Percentiles rank a stretch among this genome's conserved stretches.
phyloP scores from a whole-genome alignment of 2,113 vertebrate genomes.

The Tragelaphus scriptus region DNA sequence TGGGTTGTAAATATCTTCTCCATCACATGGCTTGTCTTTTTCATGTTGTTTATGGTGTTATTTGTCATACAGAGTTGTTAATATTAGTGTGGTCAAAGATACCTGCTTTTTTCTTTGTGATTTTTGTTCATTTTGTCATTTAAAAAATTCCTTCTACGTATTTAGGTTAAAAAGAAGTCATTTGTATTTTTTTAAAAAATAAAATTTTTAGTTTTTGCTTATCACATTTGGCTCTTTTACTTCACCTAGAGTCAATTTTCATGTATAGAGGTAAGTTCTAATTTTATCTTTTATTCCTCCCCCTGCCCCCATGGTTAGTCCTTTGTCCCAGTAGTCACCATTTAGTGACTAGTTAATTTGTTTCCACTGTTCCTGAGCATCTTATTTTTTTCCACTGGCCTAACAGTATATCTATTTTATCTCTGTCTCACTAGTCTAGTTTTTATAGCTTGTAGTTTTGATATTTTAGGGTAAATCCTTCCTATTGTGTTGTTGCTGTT shows the following conservation, averaged over 20 bases:
- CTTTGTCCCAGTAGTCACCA: background rate
- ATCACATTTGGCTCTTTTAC: slow-evolving; percentile 19
- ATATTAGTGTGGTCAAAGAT: slow-evolving; percentile 21
- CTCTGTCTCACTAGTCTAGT: background rate
- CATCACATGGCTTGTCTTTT: slow-evolving; percentile 28
- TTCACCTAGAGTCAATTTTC: slow-evolving; percentile 7
- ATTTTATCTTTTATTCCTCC: background rate
- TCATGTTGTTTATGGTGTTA: background rate
- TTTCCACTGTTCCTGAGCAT: background rate
- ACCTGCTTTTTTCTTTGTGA: slow-evolving; percentile 19
- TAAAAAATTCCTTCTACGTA: slow-evolving; percentile 22
- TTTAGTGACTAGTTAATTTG: background rate
- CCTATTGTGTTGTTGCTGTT: background rate
- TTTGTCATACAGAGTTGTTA: slow-evolving; percentile 33
- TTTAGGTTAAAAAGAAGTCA: slow-evolving; percentile 14
- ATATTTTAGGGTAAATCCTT: background rate
- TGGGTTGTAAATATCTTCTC: background rate
- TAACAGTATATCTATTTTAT: background rate
- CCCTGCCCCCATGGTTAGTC: background rate
- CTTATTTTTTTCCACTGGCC: background rate
- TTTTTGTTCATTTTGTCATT: slow-evolving; percentile 22
- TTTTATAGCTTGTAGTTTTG: background rate
- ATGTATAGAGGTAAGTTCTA: background rate
- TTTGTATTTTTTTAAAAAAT: slow-evolving; percentile 31
- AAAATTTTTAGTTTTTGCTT: background rate